Conservation (phyloP, 1,140 invertebrate genomes). For the Homalodisca vitripennis region DNA sequence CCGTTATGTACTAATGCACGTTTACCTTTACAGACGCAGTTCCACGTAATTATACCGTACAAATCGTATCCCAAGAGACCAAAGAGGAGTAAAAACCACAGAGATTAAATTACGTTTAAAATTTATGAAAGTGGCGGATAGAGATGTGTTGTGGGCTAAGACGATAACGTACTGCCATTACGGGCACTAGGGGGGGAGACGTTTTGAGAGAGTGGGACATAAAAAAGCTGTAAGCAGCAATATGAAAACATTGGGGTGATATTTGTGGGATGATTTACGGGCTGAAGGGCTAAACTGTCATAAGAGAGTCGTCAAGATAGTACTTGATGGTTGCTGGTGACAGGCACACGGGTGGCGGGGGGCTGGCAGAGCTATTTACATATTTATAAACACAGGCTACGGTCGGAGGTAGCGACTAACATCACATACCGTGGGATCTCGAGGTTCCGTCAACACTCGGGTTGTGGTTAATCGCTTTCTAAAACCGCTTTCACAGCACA, state of each 20-base stretch:
- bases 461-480: no score
- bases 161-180: neutral
- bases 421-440: constrained; percentile 6
- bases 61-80: no score
- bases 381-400: constrained; percentile 18
- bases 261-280: constrained; percentile 16
- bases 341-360: constrained; percentile 17
- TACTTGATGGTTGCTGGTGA: constrained; percentile 23
- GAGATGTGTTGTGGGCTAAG: neutral
- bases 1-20: no score
- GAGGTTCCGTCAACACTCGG: no score
- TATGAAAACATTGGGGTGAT: constrained; percentile 2
- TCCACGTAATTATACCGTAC: no score
- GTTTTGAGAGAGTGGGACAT: no score
- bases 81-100: neutral
- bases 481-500: no score
- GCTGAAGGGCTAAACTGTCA: constrained; percentile 16
- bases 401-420: no score
- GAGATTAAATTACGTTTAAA: neutral
- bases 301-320: constrained; percentile 28
- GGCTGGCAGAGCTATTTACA: constrained; percentile 9
- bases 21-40: no score
- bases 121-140: constrained; percentile 15
- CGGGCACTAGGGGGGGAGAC: neutral
- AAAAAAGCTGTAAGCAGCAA: neutral